phyloP scores from a whole-genome alignment of 2,113 vertebrate species.

The Aegotheles bennettii region DNA sequence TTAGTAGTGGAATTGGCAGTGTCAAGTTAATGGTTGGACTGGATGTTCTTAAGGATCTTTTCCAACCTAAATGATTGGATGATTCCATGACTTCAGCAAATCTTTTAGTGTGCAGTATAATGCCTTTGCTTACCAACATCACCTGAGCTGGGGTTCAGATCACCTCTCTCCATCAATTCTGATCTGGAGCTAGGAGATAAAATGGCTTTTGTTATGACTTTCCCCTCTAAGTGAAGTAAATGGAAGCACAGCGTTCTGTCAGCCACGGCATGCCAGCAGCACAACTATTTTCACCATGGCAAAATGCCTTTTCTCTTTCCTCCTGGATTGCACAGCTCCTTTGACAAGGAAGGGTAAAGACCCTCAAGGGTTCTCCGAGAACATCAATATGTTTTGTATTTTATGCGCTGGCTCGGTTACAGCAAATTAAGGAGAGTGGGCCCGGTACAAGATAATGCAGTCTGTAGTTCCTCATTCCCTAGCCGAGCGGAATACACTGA shows the following conservation, averaged over 20 bases:
- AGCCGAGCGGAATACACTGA: slow-evolving; percentile 65
- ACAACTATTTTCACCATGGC: slow-evolving; percentile 1
- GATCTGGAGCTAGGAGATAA: background rate
- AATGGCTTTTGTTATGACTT: background rate
- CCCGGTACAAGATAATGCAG: slow-evolving; percentile 72
- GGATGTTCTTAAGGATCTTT: background rate
- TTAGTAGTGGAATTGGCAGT: background rate
- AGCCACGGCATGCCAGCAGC: slow-evolving; percentile 17
- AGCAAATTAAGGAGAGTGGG: slow-evolving; percentile 79
- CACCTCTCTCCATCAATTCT: background rate
- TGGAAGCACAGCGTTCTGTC: background rate
- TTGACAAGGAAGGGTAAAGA: slow-evolving; percentile 78
- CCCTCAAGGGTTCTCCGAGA: slow-evolving; percentile 76
- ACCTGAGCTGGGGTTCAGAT: background rate
- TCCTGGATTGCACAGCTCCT: slow-evolving; percentile 67
- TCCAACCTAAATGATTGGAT: background rate
- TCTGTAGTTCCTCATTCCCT: slow-evolving; percentile 70
- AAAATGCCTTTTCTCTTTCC: slow-evolving; percentile 65
- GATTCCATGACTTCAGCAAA: background rate
- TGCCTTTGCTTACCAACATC: background rate
- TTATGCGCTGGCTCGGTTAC: slow-evolving; percentile 80
- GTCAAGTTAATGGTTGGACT: fast-evolving
- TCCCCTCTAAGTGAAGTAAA: slow-evolving; percentile 43
- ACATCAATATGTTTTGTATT: slow-evolving; percentile 84
- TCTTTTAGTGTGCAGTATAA: background rate